Base-by-base conservation (phyloP, 2,113 vertebrate genomes). In the Astur gentilis region DNA sequence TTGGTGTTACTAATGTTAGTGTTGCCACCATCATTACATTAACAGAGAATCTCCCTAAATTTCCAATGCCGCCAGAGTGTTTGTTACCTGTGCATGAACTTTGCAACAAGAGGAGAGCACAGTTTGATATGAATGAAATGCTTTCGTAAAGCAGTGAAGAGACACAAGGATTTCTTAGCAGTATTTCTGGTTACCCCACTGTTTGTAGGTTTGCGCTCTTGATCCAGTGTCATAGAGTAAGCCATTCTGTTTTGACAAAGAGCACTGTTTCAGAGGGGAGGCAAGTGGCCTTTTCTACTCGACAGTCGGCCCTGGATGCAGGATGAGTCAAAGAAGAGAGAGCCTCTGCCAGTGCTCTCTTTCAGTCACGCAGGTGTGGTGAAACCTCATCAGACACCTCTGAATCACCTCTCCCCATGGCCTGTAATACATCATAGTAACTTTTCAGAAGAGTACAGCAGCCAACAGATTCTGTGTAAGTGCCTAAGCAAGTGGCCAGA, bases 311-410 rank as follows among this genome's bases (percentile, higher is more conserved):
- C 52, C 54, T 47, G 57, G 15, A 6, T 84, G 42, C 20, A 13
- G 11, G n/a, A 23, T 34, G 82, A 27, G 15, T 57, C 27, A 18
- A 19, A 34, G 17, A n/a, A 26, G 42, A 62, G 55, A 32, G 55
- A 18, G 16, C 16, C 42, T 57, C 23, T 64, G 7, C 50, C 58
- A 9, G 25, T 60, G 50, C 44, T 19, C 20, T 32, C 32, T 65
- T 45, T 17, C 32, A 16, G 29, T 16, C 11, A 14, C 0, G 0
- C 40, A 13, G 23, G 25, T 15, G 7, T 21, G 27, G 29, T 2
- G 21, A 21, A 42, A 40, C 57, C 71, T 76, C 3, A 1, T 14
- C 5, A 20, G 40, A 36, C 27, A 50, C 13, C 31, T 44, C 3
- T 4, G 32, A 29, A 13, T 6, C 5, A 7, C 29, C 42, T 62